These are phyloP conservation scores for Bombus fervidus DNA, from an alignment of 1,140 invertebrate species.

Conservation along the genomic window DNA sequence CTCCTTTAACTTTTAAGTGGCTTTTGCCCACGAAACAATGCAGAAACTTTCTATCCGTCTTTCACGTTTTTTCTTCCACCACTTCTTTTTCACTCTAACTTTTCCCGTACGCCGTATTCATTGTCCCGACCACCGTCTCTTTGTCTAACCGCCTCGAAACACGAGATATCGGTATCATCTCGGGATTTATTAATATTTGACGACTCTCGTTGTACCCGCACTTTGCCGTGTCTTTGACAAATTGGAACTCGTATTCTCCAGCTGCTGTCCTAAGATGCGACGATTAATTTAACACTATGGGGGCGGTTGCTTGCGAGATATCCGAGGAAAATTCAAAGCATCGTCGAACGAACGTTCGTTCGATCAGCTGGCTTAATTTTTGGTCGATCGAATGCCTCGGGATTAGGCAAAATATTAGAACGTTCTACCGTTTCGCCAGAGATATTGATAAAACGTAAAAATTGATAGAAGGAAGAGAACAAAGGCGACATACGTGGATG, in stretches of 20 bases:
- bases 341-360: neutral
- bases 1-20: conserved; percentile 74
- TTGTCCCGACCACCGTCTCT: conserved; percentile 24
- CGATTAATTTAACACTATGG: neutral
- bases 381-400: neutral
- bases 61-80: conserved; percentile 2
- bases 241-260: neutral
- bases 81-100: neutral
- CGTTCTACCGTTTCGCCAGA: too few species aligned
- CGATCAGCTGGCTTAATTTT: neutral
- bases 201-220: too few species aligned
- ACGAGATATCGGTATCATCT: conserved; percentile 22
- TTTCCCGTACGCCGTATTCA: neutral
- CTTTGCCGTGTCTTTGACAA: neutral
- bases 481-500: too few species aligned
- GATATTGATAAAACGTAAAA: too few species aligned
- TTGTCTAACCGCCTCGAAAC: conserved; percentile 20
- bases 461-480: too few species aligned
- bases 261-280: neutral
- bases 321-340: neutral
- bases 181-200: conserved; percentile 23
- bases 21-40: conserved; percentile 69
- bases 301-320: neutral
- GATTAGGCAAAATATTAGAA: neutral
- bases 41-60: conserved; percentile 61